Conservation (phyloP, 2,888 invertebrate species). For the Teleiodes luculella region DNA sequence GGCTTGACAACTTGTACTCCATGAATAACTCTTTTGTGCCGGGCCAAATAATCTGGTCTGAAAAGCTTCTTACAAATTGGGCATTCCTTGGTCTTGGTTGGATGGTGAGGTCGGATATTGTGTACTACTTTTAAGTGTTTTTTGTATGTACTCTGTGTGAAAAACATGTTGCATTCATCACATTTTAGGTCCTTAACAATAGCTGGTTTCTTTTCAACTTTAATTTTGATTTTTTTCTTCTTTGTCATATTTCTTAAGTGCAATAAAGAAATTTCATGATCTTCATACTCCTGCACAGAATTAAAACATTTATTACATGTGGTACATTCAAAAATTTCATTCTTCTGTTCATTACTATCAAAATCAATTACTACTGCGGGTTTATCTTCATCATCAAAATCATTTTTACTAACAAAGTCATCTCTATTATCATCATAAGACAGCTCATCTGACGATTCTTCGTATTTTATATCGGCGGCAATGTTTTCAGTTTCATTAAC, state of each 20-base stretch:
- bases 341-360: neutral
- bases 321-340: neutral
- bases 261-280: neutral
- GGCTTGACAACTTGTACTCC: neutral
- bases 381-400: neutral
- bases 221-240: neutral
- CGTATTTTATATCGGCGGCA: neutral
- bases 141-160: neutral
- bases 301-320: neutral
- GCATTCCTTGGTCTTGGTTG: constrained; percentile 9
- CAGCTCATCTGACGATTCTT: neutral
- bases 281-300: neutral
- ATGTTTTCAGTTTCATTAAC: neutral
- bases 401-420: neutral
- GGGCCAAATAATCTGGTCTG: neutral
- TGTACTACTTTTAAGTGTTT: neutral
- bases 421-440: neutral
- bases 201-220: neutral
- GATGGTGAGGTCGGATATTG: neutral
- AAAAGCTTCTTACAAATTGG: constrained; percentile 5
- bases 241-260: neutral
- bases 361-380: neutral
- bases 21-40: constrained; percentile 4
- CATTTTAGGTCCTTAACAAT: neutral
- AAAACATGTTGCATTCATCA: neutral